Evolutionary conservation across 1,140 invertebrate genomes (phyloP), one percentile per base, ranked within the genome.

Genomic region (Octopus sinensis): DNA sequence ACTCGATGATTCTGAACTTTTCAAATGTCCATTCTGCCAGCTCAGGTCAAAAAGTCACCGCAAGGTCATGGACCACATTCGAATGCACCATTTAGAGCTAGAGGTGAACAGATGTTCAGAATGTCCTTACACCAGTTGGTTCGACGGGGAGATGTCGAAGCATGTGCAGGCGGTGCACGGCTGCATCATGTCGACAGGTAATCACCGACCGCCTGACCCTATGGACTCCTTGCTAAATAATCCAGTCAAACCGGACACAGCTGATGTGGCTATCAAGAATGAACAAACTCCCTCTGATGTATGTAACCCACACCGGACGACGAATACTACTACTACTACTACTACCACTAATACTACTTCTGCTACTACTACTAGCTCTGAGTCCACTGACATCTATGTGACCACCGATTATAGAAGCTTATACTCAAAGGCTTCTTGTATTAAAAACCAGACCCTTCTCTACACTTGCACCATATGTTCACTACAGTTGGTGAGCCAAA

Each of bases 21-120:
- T 73, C 68, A 73, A 73, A 17, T 73, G 68, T 73, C 68, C 68
- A 5, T 73, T 73, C 68, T 73, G 68, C 6, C 68, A 73, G 68
- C 6, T 73, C 17, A 73, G 5, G 13, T 73, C 68, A 6, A 73
- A 13, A 5, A 73, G 68, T 23, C 68, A 73, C 13, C 5, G 17
- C 30, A 73, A 23, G 9, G 68, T 73, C 7, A 73, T 13, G 5
- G 68, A 73, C 68, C 68, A 73, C 13, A 73, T 73, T 5, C 68
- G 68, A 6, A 6, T 73, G 17, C 17, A 73, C 68, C 68, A 73
- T 23, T n/a, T 73, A 23, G 68, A 73, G 30, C 68, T 73, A 4
- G 68, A 73, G 30, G 17, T 13, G 7, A 6, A 10, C 4, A 73
- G 3, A 13, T 73, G 68, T 73, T 23, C 17, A 73, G 2, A 73